Conservation (phyloP, 2,113 vertebrate genomes). For the Rissa tridactyla region DNA sequence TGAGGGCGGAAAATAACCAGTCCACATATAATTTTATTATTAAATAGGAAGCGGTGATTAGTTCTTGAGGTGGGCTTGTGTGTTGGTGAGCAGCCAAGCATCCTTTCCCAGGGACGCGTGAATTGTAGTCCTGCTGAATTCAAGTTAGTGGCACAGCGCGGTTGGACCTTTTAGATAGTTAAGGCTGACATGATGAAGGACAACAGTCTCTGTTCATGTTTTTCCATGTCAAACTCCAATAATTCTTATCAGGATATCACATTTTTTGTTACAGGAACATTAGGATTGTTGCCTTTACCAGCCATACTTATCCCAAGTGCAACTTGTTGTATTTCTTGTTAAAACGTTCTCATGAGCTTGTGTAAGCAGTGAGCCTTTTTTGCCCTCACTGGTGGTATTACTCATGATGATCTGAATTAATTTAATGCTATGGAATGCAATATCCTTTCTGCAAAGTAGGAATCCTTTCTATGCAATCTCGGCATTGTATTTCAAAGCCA, state of each 20-base stretch:
- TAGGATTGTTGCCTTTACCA: neutral
- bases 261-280: neutral
- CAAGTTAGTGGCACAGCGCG: neutral
- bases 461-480: neutral
- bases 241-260: neutral
- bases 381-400: neutral
- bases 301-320: neutral
- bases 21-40: neutral
- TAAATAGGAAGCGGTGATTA: neutral
- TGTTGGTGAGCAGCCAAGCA: neutral
- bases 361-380: constrained; percentile 3
- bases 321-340: neutral
- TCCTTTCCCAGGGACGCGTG: neutral
- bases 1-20: neutral
- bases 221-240: neutral
- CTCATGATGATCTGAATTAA: constrained; percentile 18
- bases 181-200: neutral
- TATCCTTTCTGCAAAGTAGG: neutral
- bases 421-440: constrained; percentile 15
- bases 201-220: neutral
- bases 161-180: neutral
- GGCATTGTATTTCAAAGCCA: constrained; percentile 6
- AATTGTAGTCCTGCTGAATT: neutral
- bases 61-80: neutral
- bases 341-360: constrained; percentile 10